Percentiles rank a stretch among this genome's conserved stretches.
phyloP scores from a whole-genome alignment of 1,140 invertebrate species.

The Aphis gossypii region DNA sequence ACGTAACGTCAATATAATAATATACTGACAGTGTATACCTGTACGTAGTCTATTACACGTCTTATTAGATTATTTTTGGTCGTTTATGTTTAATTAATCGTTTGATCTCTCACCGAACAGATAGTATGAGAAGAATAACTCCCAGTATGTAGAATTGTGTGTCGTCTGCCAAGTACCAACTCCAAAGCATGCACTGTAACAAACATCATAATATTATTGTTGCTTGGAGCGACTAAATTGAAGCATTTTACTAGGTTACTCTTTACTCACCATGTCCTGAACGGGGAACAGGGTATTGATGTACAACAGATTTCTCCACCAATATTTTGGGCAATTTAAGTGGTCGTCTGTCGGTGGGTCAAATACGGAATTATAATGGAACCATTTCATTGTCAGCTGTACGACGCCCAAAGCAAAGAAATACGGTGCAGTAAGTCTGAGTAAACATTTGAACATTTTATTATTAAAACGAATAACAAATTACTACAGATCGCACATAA shows the following conservation, averaged over 20 bases:
- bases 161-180: slow-evolving; percentile 87
- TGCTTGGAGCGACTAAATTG: rapidly evolving
- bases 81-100: not conserved
- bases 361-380: slow-evolving; percentile 80
- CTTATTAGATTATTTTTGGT: not conserved
- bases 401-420: slow-evolving; percentile 82
- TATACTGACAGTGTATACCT: not conserved
- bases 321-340: slow-evolving; percentile 81
- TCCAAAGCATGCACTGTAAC: slow-evolving; percentile 84
- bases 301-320: slow-evolving; percentile 85
- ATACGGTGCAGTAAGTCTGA: slow-evolving; percentile 81
- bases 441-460: slow-evolving; percentile 58
- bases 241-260: not conserved
- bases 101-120: slow-evolving; percentile 63
- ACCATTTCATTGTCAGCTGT: slow-evolving; percentile 82
- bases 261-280: slow-evolving; percentile 78
- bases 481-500: not conserved
- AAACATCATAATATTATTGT: not conserved
- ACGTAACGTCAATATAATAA: too few species aligned
- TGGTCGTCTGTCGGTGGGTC: slow-evolving; percentile 82
- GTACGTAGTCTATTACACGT: not conserved
- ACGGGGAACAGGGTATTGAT: slow-evolving; percentile 85
- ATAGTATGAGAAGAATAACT: slow-evolving; percentile 78
- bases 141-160: slow-evolving; percentile 85
- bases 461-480: not conserved